Percentiles rank a stretch among this genome's conserved stretches.
These are phyloP conservation scores for Chiloscyllium plagiosum DNA, from an alignment of 2,113 vertebrate genomes.

Conservation along the genomic window DNA sequence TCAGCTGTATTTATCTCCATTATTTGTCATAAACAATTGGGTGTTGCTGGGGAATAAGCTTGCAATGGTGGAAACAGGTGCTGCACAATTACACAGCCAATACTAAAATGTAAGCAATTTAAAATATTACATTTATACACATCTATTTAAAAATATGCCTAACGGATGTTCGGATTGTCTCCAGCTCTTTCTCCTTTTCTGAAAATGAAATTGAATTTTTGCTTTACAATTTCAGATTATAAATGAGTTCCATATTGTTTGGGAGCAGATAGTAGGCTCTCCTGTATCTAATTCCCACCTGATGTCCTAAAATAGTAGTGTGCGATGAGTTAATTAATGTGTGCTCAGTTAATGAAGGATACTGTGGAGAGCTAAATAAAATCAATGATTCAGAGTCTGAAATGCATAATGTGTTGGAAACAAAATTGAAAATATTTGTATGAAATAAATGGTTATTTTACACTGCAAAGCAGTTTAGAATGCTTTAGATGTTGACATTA, in stretches of 20 bases:
- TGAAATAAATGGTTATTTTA: background rate
- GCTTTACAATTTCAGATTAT: background rate
- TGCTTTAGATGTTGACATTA: background rate
- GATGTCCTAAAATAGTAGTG: background rate
- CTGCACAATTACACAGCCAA: background rate
- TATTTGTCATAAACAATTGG: background rate
- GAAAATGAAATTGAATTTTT: background rate
- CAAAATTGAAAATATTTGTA: background rate
- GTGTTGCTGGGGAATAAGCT: no score
- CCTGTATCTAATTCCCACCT: background rate
- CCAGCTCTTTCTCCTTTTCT: background rate
- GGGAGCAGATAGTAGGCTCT: background rate
- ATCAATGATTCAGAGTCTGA: background rate
- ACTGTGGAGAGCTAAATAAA: slow-evolving; percentile 8
- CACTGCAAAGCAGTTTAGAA: background rate
- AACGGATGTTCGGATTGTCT: background rate
- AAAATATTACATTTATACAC: background rate
- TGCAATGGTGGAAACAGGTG: background rate
- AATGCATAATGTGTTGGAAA: background rate
- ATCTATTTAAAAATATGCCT: background rate
- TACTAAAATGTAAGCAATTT: background rate
- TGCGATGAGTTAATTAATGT: background rate
- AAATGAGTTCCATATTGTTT: background rate
- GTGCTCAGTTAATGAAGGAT: background rate
- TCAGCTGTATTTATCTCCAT: background rate